Evolutionary conservation across 2,113 vertebrate species (phyloP), one percentile per base, ranked within the genome.

Genomic region (Indicator maculatus): DNA sequence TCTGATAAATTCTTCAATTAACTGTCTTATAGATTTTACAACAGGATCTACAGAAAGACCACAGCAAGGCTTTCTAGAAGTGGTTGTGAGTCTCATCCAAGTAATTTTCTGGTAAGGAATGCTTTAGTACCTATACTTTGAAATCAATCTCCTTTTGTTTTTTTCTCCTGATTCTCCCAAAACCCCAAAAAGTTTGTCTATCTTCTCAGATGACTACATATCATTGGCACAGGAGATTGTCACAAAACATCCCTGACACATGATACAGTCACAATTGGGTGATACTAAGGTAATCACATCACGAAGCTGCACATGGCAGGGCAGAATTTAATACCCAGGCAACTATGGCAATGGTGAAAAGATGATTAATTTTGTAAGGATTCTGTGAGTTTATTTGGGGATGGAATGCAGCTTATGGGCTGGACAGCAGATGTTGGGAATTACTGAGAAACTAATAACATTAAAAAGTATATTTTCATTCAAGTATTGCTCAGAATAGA

Each of bases 1-100:
- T 91, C 64, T 53, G 66, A 92, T 83, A 83, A 88, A 80, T 7
- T 45, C 66, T 84, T 89, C 76, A 83, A 94, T 95, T 86, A 83
- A 41, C 31, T 58, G 8, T n/a, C 21, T 16, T 82, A 63, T 8
- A 58, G 71, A 72, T 94, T 93, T 93, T 83, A 33, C 19, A 31
- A 13, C 39, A 81, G 44, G 18, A 78, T 66, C 56, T 83, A 61
- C 33, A 74, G 64, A 81, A 66, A 77, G 26, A 36, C 58, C 28
- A 53, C 26, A 69, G 14, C 58, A 92, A 86, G 18, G 16, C 16
- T 86, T 66, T 66, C 79, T 38, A 86, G 61, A 86, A 85, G 76
- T 27, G 88, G 31, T n/a, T 61, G 39, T 50, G 53, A 64, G 31
- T 45, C 11, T 74, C 45, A 38, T 28, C 38, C 11, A 41, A 71